Evolutionary conservation across 2,797 vertebrate species (phyloP).

Genomic region (Lithobates pipiens): DNA sequence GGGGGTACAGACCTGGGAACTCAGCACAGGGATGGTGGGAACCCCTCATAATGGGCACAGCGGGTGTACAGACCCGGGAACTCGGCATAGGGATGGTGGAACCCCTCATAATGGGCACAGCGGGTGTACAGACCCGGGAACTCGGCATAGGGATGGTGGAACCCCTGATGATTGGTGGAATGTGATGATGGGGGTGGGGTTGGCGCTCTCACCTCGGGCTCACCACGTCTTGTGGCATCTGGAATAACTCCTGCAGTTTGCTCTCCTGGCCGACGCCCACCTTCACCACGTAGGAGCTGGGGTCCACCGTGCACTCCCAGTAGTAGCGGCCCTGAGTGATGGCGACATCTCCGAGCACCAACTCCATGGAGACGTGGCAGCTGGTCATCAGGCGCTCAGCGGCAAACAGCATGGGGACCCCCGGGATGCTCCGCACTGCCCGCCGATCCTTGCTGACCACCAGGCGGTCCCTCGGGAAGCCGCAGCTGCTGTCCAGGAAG

Average conservation of each 20-base stretch:
- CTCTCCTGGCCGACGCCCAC: slow-evolving; percentile 94
- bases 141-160: no score
- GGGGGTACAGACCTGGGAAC: no score
- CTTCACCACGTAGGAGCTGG: slow-evolving; percentile 96
- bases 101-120: no score
- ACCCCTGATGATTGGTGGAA: no score
- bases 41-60: no score
- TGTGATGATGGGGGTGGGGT: no score
- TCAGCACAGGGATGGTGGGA: no score
- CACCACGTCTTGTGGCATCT: slow-evolving; percentile 91
- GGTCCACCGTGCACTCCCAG: slow-evolving; percentile 96
- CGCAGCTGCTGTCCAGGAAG: slow-evolving; percentile 94
- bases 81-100: no score
- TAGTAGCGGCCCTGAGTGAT: slow-evolving; percentile 94
- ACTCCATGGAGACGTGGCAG: slow-evolving; percentile 91
- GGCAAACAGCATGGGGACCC: slow-evolving; percentile 89
- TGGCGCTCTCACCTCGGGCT: slow-evolving; percentile 86
- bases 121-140: no score
- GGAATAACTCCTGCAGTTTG: slow-evolving; percentile 95
- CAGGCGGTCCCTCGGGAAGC: slow-evolving; percentile 89
- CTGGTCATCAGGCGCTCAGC: slow-evolving; percentile 92
- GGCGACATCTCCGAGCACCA: slow-evolving; percentile 91
- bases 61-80: no score
- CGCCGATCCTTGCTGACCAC: slow-evolving; percentile 93
- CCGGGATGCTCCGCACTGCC: slow-evolving; percentile 91